These are phyloP conservation scores for Phallusia fumigata DNA, from an alignment of 23 tunicate species.

Conservation along the genomic window DNA sequence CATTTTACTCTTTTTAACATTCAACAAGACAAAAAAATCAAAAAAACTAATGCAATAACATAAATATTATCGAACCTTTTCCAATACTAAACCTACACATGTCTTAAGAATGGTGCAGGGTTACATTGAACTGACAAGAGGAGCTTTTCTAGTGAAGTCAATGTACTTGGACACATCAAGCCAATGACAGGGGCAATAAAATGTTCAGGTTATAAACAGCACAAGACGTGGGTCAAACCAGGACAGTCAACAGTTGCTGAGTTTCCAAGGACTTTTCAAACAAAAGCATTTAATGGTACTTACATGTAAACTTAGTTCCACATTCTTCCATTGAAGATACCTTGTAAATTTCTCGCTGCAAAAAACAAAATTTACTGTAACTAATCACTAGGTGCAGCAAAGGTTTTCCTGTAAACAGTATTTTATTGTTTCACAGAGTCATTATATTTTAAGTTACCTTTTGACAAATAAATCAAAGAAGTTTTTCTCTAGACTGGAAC, in stretches of 20 bases:
- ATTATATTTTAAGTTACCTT: conserved; percentile 34
- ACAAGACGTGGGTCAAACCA: neutral
- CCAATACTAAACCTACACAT: too few relatives aligned
- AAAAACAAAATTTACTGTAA: conserved; percentile 7
- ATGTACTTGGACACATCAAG: too few relatives aligned
- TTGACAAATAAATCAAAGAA: conserved; percentile 51
- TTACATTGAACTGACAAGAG: too few relatives aligned
- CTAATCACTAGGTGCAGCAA: neutral
- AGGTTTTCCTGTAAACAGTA: neutral
- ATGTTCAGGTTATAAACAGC: neutral
- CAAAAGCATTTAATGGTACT: neutral
- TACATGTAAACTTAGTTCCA: conserved; percentile 80
- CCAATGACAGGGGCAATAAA: neutral
- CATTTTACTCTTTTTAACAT: too few relatives aligned
- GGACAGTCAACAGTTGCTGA: too few relatives aligned
- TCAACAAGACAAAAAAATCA: too few relatives aligned
- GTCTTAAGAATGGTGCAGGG: too few relatives aligned
- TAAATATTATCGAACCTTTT: too few relatives aligned
- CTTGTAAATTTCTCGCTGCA: conserved; percentile 77
- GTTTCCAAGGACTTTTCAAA: neutral
- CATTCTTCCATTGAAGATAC: conserved; percentile 92
- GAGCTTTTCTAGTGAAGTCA: too few relatives aligned
- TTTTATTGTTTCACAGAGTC: too few relatives aligned
- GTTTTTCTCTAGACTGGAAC: conserved; percentile 43
- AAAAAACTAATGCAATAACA: too few relatives aligned